Conservation (phyloP, 2,797 vertebrate species). For the Squalus acanthias region DNA sequence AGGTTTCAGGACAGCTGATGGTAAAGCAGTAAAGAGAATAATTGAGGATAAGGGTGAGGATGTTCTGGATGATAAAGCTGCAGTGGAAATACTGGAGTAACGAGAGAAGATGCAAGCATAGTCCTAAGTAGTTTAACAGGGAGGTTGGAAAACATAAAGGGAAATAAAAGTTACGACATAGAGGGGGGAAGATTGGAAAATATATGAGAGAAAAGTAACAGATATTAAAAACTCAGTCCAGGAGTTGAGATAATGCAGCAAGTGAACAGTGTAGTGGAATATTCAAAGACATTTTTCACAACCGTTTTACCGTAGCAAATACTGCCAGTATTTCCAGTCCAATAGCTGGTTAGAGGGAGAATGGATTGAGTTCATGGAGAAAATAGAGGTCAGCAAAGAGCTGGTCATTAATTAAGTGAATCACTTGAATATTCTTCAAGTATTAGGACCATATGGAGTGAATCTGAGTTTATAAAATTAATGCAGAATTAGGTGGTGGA, state of each 20-base stretch:
- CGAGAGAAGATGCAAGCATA: background rate
- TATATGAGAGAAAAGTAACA: background rate
- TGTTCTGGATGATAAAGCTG: background rate
- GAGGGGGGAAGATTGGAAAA: background rate
- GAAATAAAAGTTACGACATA: constrained; percentile 13
- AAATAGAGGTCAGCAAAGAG: background rate
- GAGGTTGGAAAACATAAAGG: background rate
- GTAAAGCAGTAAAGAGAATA: background rate
- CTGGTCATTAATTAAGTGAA: background rate
- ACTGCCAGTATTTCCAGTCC: background rate
- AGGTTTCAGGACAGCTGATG: background rate
- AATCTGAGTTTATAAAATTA: background rate
- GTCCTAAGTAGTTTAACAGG: background rate
- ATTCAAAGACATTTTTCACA: background rate
- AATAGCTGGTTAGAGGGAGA: background rate
- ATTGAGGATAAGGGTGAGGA: background rate
- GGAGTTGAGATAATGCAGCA: background rate
- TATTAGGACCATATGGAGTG: background rate
- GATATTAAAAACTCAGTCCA: background rate
- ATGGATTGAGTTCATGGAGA: background rate
- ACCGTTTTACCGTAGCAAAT: background rate
- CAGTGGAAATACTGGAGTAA: background rate
- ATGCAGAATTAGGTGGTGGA: background rate
- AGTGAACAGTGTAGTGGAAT: background rate
- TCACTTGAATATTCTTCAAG: background rate